A percentile compares a stretch with the other conserved stretches of the same genome.
phyloP scores from a whole-genome alignment of 2,888 invertebrate species.

The Ischnus inquisitorius region DNA sequence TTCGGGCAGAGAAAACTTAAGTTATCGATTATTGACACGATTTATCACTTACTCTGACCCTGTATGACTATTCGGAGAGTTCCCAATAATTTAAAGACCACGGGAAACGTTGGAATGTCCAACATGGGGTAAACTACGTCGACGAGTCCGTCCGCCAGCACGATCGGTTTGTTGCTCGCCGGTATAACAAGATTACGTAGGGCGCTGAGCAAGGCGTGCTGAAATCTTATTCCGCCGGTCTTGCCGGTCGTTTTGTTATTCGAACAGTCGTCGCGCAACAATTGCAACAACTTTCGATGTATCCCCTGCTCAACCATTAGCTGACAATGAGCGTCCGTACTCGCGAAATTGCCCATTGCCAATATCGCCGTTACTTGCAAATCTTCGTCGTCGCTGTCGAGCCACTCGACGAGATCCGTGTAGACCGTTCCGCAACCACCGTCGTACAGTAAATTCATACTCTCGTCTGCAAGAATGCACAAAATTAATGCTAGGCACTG shows the following conservation, averaged over 20 bases:
- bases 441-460: slow-evolving; percentile 94
- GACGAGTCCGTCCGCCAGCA: slow-evolving; percentile 91
- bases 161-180: slow-evolving; percentile 90
- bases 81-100: slow-evolving; percentile 94
- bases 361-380: slow-evolving; percentile 93
- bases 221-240: slow-evolving; percentile 85
- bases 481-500: too few relatives aligned
- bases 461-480: slow-evolving; percentile 88
- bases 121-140: slow-evolving; percentile 91
- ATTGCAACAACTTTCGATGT: slow-evolving; percentile 88
- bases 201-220: slow-evolving; percentile 92
- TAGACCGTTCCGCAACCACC: slow-evolving; percentile 91
- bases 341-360: slow-evolving; percentile 95
- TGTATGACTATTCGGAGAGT: slow-evolving; percentile 95
- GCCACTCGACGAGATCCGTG: slow-evolving; percentile 91
- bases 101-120: slow-evolving; percentile 90
- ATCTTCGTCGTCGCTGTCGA: slow-evolving; percentile 91
- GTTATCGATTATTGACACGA: background rate
- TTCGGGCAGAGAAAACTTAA: background rate
- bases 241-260: slow-evolving; percentile 50
- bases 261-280: slow-evolving; percentile 81
- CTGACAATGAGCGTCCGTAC: slow-evolving; percentile 94
- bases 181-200: slow-evolving; percentile 92
- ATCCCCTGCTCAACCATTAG: slow-evolving; percentile 93
- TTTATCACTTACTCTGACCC: slow-evolving; percentile 89